Conservation (phyloP, 2,797 vertebrate species). For the Phataginus tricuspis region DNA sequence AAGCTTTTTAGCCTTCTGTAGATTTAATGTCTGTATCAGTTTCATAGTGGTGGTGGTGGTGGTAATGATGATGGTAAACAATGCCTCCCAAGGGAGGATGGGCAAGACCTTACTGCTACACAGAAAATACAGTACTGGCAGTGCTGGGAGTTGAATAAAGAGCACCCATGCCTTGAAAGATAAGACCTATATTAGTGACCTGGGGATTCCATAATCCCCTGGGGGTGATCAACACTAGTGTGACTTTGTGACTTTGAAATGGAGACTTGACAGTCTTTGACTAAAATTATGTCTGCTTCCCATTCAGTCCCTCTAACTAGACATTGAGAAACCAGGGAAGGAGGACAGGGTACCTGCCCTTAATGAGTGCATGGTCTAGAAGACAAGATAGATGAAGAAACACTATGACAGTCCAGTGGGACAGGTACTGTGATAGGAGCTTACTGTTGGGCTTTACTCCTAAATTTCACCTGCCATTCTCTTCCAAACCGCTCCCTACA, state of each 20-base stretch:
- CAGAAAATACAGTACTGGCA: background rate
- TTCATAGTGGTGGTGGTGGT: background rate
- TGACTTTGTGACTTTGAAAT: background rate
- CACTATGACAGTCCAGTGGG: accelerated
- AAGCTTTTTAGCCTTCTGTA: background rate
- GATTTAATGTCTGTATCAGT: background rate
- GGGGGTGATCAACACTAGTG: background rate
- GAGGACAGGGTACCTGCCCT: background rate
- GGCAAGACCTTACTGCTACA: background rate
- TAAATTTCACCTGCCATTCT: background rate
- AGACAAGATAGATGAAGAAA: background rate
- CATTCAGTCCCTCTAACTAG: background rate
- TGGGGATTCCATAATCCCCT: background rate
- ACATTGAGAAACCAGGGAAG: background rate
- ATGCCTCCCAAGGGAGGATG: background rate
- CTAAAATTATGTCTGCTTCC: background rate
- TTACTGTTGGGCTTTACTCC: background rate
- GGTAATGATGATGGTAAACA: background rate
- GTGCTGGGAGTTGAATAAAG: background rate
- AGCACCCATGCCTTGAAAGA: background rate
- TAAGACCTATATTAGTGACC: background rate
- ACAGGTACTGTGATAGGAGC: background rate
- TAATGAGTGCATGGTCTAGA: background rate
- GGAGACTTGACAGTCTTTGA: background rate
- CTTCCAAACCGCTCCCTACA: background rate